Percentiles rank a stretch among this genome's conserved stretches.
Conservation (phyloP, 1,140 invertebrate species). For the Zeugodacus cucurbitae region DNA sequence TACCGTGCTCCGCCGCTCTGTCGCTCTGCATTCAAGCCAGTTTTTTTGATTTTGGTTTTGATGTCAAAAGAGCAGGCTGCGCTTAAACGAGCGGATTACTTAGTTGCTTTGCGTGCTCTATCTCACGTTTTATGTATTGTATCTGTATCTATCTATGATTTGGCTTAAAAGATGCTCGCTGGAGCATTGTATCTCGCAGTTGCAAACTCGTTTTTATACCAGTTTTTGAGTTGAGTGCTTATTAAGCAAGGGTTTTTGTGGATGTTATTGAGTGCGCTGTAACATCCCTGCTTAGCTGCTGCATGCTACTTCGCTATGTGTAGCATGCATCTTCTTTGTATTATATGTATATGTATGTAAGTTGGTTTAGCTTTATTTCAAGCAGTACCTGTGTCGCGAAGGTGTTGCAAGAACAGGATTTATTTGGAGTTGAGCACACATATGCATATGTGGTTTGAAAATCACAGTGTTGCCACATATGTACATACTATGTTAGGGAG, state of each 20-base stretch:
- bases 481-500: background rate
- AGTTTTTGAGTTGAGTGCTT: background rate
- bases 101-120: background rate
- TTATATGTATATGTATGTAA: background rate
- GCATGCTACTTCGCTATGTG: background rate
- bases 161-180: background rate
- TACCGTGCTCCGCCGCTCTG: background rate
- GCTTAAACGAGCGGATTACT: background rate
- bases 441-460: background rate
- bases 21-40: background rate
- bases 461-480: background rate
- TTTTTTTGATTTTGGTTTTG: no score
- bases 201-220: conserved; percentile 6
- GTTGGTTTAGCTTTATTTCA: background rate
- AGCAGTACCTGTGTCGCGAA: background rate
- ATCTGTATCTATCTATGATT: background rate
- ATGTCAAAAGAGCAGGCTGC: background rate
- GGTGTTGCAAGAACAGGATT: conserved; percentile 23
- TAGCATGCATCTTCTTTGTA: background rate
- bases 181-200: background rate
- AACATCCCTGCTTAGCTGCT: background rate
- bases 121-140: background rate
- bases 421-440: background rate
- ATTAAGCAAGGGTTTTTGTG: background rate
- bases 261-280: background rate